These are phyloP conservation scores for Paralvinella palmiformis DNA, from an alignment of 1,140 invertebrate genomes.

Conservation along the genomic window DNA sequence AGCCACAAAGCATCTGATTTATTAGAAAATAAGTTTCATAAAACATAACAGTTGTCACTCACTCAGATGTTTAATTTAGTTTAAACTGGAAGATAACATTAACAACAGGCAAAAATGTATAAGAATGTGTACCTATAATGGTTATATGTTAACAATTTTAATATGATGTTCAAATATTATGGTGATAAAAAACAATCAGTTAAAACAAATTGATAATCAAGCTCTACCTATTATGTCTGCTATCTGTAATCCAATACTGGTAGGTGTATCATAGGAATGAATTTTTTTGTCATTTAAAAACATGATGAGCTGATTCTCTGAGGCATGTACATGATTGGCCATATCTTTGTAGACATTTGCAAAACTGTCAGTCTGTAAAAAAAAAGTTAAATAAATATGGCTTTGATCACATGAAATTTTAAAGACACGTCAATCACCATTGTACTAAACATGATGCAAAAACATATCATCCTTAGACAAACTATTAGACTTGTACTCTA, in stretches of 20 bases:
- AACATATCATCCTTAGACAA: too few relatives aligned
- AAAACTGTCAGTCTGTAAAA: slow-evolving; percentile 12
- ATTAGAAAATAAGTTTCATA: neutral
- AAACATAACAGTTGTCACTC: neutral
- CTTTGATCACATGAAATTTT: too few relatives aligned
- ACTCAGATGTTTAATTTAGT: neutral
- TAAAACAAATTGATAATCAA: neutral
- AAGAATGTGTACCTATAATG: neutral
- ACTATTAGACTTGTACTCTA: too few relatives aligned
- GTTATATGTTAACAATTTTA: neutral
- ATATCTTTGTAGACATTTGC: neutral
- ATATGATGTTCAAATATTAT: neutral
- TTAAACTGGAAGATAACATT: neutral
- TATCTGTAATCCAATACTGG: neutral
- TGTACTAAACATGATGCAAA: too few relatives aligned
- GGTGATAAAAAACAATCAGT: neutral
- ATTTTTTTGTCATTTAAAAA: neutral
- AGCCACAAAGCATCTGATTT: too few relatives aligned
- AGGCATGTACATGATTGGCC: slow-evolving; percentile 5
- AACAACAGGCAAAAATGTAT: neutral
- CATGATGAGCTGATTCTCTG: neutral
- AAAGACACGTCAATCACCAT: too few relatives aligned
- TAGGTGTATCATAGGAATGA: slow-evolving; percentile 5
- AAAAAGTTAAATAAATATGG: too few relatives aligned
- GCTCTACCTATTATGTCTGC: slow-evolving; percentile 12